phyloP scores from a whole-genome alignment of 2,113 vertebrate genomes.

The Pangasianodon hypophthalmus region DNA sequence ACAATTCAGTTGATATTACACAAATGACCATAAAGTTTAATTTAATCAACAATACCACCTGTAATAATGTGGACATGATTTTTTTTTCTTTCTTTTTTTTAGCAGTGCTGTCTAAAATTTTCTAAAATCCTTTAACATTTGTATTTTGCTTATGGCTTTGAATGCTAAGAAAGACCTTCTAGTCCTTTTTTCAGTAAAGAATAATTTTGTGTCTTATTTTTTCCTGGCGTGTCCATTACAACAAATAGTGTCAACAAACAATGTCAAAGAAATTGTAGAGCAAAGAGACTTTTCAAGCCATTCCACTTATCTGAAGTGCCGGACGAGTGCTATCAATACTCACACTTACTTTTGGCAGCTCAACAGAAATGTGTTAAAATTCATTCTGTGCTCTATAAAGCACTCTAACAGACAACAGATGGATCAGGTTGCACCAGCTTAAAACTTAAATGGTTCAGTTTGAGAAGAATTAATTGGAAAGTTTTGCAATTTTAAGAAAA shows the following conservation, averaged over 20 bases:
- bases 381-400: not conserved
- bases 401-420: not conserved
- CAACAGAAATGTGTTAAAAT: slow-evolving; percentile 4
- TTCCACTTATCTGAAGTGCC: not conserved
- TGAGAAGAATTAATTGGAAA: not conserved
- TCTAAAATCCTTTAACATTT: not conserved
- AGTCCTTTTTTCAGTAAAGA: not conserved
- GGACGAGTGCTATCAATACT: not conserved
- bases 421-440: not conserved
- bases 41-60: not conserved
- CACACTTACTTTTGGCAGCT: not conserved
- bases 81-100: not conserved
- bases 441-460: not conserved
- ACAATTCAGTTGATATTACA: not conserved
- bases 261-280: not conserved
- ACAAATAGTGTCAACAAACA: not conserved
- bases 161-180: not conserved
- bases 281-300: not conserved
- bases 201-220: not conserved
- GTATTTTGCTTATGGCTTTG: not conserved
- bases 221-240: not conserved
- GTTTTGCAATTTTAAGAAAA: not conserved
- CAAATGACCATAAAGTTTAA: not conserved
- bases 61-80: not conserved
- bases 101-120: not conserved